Conservation (phyloP, 2,797 vertebrate species). For the Rhadinocentrus ornatus region DNA sequence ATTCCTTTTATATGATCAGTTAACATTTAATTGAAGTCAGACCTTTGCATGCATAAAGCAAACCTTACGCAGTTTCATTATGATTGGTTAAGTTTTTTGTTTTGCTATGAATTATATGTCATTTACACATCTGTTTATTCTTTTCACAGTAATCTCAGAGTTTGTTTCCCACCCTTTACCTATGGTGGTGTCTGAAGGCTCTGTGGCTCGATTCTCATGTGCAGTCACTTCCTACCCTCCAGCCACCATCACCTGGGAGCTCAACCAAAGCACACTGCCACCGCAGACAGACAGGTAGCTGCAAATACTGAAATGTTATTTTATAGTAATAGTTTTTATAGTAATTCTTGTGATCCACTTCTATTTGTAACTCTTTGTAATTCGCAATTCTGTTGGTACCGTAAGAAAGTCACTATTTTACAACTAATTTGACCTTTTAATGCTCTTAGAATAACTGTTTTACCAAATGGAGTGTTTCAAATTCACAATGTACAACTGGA, state of each 20-base stretch:
- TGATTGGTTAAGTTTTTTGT: background rate
- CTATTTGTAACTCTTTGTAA: background rate
- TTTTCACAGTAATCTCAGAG: slow-evolving; percentile 85
- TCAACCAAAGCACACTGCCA: slow-evolving; percentile 89
- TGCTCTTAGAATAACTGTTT: slow-evolving; percentile 87
- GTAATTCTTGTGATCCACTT: background rate
- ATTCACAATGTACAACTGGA: slow-evolving; percentile 88
- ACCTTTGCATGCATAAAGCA: slow-evolving; percentile 41
- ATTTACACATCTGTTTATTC: background rate
- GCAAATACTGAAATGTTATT: slow-evolving; percentile 1
- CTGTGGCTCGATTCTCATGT: slow-evolving; percentile 92
- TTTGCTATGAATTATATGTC: background rate
- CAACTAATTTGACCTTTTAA: slow-evolving; percentile 18
- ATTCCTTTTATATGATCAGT: slow-evolving; percentile 56
- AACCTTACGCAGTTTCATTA: background rate
- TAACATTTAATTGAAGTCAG: slow-evolving; percentile 61
- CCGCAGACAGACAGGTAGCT: slow-evolving; percentile 87
- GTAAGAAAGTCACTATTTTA: background rate
- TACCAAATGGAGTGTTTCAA: slow-evolving; percentile 94
- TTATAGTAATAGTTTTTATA: no score
- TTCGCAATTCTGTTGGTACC: background rate
- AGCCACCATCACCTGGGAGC: slow-evolving; percentile 94
- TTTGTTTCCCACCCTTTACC: slow-evolving; percentile 91
- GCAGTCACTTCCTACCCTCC: slow-evolving; percentile 88
- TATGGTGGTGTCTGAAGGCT: slow-evolving; percentile 84